Evolutionary conservation across 1,140 invertebrate species (phyloP), one percentile per base, ranked within the genome.

Genomic region (Tetraneura akinire): DNA sequence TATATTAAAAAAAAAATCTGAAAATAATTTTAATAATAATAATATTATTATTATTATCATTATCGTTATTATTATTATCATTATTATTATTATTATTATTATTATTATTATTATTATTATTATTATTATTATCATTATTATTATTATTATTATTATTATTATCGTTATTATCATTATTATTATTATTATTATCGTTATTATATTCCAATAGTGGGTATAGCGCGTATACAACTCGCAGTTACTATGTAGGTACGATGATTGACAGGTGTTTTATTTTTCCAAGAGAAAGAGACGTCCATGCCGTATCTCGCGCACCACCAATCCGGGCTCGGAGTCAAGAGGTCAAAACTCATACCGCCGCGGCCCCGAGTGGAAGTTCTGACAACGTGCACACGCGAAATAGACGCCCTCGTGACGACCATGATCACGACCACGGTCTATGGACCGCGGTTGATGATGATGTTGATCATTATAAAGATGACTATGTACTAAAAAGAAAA

Each of bases 161-260:
- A 49, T 70, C 23, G 45, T 47, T 23, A 68, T 47, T 16, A 68
- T 42, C 9, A 64, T 68, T 68, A 68, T 68, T 23, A 23, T 53
- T 8, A 8, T 53, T 53, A 53, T 53, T 53, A 53, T 53, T 68
- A 68, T 68, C 23, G 23, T 68, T 68, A 45, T 68, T 68, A 68
- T 68, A 68, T 68, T 23, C 21, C 21, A 23, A 68, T 68, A 37
- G 66, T 49, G 49, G 49, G 16, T 18, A 45, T 71, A 71, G 51
- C 26, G 68, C 66, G 66, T 45, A 21, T 45, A 51, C 45, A n/a
- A n/a, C n/a, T n/a, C n/a, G n/a, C n/a, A n/a, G n/a, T n/a, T n/a
- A n/a, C n/a, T n/a, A n/a, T n/a, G n/a, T n/a, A n/a, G 68, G 49
- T 71, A 71, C 68, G n/a, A 71, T 71, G 68, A 71, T 71, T 71